Evolutionary conservation across 2,797 vertebrate species (phyloP).

Genomic region (Okamejei kenojei): DNA sequence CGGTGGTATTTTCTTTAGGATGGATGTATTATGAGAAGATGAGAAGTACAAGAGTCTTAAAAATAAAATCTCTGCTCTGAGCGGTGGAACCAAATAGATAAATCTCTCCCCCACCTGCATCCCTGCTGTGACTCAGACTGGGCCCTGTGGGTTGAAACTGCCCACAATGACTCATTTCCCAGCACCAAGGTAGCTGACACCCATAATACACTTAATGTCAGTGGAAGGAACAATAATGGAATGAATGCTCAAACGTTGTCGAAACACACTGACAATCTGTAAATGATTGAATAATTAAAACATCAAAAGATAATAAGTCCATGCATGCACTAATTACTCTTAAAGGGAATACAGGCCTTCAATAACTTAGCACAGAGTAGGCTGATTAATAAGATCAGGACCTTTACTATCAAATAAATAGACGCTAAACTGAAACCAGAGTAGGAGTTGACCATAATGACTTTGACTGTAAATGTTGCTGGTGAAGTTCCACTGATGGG

Average conservation of each 20-base stretch:
- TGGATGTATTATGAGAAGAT: too few species aligned
- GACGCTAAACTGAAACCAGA: background rate
- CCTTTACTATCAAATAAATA: background rate
- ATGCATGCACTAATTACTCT: background rate
- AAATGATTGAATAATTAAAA: background rate
- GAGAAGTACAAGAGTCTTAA: background rate
- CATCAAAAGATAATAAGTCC: background rate
- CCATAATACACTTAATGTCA: background rate
- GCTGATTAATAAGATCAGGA: background rate
- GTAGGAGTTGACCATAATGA: background rate
- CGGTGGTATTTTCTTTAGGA: background rate
- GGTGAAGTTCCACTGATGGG: background rate
- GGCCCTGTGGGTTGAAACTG: background rate
- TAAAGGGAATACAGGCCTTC: background rate
- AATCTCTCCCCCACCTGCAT: background rate
- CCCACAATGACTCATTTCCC: background rate
- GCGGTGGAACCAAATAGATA: background rate
- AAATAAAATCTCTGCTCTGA: background rate
- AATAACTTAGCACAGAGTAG: background rate
- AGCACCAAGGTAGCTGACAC: background rate
- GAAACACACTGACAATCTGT: background rate
- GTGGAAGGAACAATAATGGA: background rate
- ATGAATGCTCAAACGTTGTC: background rate
- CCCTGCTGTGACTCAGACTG: background rate
- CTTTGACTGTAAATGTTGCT: background rate